These are phyloP conservation scores for Corythornis vintsioides DNA, from an alignment of 2,113 vertebrate genomes.

Conservation along the genomic window DNA sequence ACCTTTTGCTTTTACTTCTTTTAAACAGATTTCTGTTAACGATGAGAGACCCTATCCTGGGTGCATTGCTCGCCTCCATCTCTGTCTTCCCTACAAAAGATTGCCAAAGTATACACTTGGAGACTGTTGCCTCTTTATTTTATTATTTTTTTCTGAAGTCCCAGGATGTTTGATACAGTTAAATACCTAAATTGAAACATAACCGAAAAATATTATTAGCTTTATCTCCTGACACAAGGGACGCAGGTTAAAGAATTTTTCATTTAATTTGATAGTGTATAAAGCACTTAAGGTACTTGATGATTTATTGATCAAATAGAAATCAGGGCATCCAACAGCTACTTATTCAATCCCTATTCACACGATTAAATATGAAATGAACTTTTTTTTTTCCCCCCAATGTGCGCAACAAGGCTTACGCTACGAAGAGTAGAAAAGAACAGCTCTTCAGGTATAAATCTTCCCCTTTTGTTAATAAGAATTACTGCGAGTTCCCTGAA, in stretches of 20 bases:
- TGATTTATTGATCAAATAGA: slow-evolving; percentile 84
- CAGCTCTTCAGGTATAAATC: slow-evolving; percentile 70
- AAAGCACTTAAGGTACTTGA: slow-evolving; percentile 81
- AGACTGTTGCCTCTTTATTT: background rate
- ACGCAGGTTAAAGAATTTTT: slow-evolving; percentile 80
- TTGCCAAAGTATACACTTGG: background rate
- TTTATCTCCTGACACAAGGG: slow-evolving; percentile 75
- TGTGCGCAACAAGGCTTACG: slow-evolving; percentile 54
- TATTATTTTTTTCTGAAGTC: background rate
- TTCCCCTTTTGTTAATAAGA: slow-evolving; percentile 69
- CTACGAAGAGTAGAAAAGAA: slow-evolving; percentile 37
- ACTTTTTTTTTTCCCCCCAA: slow-evolving; percentile 24
- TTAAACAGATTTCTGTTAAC: background rate
- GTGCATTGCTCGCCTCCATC: background rate
- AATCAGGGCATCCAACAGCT: slow-evolving; percentile 76
- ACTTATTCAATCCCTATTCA: slow-evolving; percentile 76
- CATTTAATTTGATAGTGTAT: slow-evolving; percentile 81
- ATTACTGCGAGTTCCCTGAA: slow-evolving; percentile 70
- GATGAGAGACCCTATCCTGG: background rate
- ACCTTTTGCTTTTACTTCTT: background rate
- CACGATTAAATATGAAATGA: slow-evolving; percentile 72
- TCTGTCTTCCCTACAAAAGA: background rate
- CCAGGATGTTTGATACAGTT: slow-evolving; percentile 46
- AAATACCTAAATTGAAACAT: slow-evolving; percentile 70
- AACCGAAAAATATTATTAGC: slow-evolving; percentile 77